Percentiles rank a stretch among this genome's conserved stretches.
phyloP scores from a whole-genome alignment of 2,797 vertebrate species.

The Helostoma temminkii region DNA sequence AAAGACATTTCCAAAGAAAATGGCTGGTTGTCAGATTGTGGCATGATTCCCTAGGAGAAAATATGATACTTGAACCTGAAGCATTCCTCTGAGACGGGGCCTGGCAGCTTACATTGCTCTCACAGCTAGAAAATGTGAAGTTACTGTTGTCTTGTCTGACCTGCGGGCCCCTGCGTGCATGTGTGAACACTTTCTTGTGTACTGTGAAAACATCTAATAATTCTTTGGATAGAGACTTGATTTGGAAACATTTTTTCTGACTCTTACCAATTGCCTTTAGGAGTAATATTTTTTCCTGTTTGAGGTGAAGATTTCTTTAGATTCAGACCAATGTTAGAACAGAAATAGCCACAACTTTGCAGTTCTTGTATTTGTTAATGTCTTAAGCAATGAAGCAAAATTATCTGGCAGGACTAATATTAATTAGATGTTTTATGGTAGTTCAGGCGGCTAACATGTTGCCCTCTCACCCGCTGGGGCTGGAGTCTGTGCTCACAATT shows the following conservation, averaged over 20 bases:
- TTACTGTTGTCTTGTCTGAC: slow-evolving; percentile 41
- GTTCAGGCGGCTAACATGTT: slow-evolving; percentile 49
- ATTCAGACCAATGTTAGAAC: background rate
- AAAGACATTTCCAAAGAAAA: slow-evolving; percentile 32
- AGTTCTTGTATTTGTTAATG: slow-evolving; percentile 10
- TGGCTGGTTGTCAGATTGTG: slow-evolving; percentile 51
- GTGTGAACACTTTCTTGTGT: slow-evolving; percentile 27
- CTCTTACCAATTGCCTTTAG: background rate
- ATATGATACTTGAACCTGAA: slow-evolving; percentile 29
- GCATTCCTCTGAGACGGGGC: slow-evolving; percentile 19
- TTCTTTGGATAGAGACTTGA: slow-evolving; percentile 2
- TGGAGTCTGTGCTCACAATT: slow-evolving; percentile 47
- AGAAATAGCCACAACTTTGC: background rate
- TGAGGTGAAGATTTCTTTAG: background rate
- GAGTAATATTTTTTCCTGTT: slow-evolving; percentile 2
- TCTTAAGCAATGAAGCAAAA: background rate
- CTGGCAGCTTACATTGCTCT: slow-evolving; percentile 31
- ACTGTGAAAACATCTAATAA: slow-evolving; percentile 18
- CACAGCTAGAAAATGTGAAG: slow-evolving; percentile 10
- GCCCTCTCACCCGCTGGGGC: slow-evolving; percentile 62
- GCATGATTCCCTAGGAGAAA: slow-evolving; percentile 39
- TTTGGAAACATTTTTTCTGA: background rate
- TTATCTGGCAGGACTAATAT: slow-evolving; percentile 37
- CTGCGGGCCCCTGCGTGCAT: slow-evolving; percentile 13
- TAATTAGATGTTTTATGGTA: slow-evolving; percentile 67